Evolutionary conservation across 2,888 invertebrate species (phyloP), one percentile per base, ranked within the genome.

Genomic region (Pristionchus fissidentatus): DNA sequence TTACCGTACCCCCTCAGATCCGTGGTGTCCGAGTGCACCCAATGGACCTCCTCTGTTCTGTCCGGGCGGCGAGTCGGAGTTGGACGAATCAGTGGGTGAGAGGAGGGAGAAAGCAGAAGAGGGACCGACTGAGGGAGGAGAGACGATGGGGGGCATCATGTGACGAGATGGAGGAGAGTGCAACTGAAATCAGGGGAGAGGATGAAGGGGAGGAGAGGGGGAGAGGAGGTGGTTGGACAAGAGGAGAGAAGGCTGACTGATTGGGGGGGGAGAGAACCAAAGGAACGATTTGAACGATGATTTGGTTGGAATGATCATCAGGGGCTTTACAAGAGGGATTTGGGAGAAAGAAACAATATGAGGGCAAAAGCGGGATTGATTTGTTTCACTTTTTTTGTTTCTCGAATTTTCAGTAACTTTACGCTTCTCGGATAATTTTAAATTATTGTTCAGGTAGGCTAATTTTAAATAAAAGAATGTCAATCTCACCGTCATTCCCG

Each of bases 161-260:
- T 62, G 80, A 62, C 80, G 62, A n/a, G 80, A 62, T 15, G 80
- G 80, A 32, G 80, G 80, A 62, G 80, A 81, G 35, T 81, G 80
- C 29, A 81, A 52, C 80, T 81, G 80, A 60, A 81, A n/a, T n/a
- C n/a, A n/a, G 49, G 29, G 29, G 62, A 38, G 35, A 55, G 22
- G 46, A 55, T n/a, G 46, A 35, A 52, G 79, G 57, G 22, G 57
- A 46, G 46, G 77, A 49, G 46, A 26, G 60, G 26, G 26, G 32
- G 43, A 15, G 10, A 3, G 29, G 29, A 60, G 29, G 3, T 26
- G 57, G 19, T 60, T 29, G 29, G 57, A 32, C 32, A 60, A 32
- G 35, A 15, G 22, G 32, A 7, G 19, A n/a, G 38, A 38, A 35
- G 62, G 35, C 29, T 32, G 66, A 38, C 22, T 38, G 66, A 66